Conservation (phyloP, 2,797 vertebrate species). For the Amblyraja radiata region DNA sequence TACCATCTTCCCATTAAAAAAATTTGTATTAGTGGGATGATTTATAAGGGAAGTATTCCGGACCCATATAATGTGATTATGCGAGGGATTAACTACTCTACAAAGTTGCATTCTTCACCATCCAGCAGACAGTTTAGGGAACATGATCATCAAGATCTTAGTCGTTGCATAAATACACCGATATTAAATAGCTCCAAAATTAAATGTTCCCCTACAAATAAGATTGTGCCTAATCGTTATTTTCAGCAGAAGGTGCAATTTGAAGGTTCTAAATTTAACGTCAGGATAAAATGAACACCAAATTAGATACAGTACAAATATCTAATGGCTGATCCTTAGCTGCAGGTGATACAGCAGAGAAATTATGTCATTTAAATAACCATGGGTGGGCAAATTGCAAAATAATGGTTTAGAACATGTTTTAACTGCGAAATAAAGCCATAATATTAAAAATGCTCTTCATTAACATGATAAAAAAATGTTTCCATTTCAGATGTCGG, state of each 20-base stretch:
- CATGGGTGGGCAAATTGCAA: not conserved
- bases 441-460: conserved; percentile 45
- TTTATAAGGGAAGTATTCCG: too few species aligned
- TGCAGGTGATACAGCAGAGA: conserved; percentile 20
- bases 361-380: not conserved
- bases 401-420: not conserved
- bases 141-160: not conserved
- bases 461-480: conserved; percentile 41
- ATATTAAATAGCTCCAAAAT: conserved; percentile 39
- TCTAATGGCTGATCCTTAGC: conserved; percentile 41
- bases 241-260: not conserved
- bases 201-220: too few species aligned
- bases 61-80: too few species aligned
- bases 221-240: not conserved
- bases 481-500: conserved; percentile 9
- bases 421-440: conserved; percentile 45
- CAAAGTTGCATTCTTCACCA: too few species aligned
- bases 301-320: conserved; percentile 40
- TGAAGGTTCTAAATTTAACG: not conserved
- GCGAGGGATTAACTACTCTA: too few species aligned
- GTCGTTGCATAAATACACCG: not conserved
- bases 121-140: too few species aligned
- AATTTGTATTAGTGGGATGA: too few species aligned
- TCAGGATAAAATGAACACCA: not conserved
- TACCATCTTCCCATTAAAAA: not conserved